phyloP scores from a whole-genome alignment of 2,113 vertebrate species.

The Microcebus ravelobensis region DNA sequence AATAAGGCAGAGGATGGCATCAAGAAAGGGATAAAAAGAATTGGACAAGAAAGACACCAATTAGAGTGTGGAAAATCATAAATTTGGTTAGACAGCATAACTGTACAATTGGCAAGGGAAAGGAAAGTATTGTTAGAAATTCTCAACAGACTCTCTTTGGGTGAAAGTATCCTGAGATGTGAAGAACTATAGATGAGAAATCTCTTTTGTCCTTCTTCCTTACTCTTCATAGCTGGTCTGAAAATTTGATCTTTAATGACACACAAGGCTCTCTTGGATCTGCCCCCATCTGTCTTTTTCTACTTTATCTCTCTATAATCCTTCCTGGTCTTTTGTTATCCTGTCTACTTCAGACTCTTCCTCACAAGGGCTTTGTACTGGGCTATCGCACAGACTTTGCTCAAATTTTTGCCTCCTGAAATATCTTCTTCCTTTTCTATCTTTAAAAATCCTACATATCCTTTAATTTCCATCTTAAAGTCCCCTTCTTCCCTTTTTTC shows the following conservation, averaged over 20 bases:
- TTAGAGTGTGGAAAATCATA: neutral
- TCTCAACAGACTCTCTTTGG: neutral
- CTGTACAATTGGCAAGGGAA: neutral
- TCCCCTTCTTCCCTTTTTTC: neutral
- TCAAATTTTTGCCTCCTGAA: neutral
- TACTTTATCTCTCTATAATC: neutral
- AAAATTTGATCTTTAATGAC: neutral
- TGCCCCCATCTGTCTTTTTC: neutral
- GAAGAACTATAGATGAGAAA: neutral
- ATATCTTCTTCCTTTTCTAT: neutral
- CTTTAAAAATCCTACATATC: neutral
- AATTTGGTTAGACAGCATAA: slow-evolving; percentile 62
- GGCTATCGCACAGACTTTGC: neutral
- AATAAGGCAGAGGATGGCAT: neutral
- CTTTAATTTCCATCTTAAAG: neutral
- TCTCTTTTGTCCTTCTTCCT: neutral
- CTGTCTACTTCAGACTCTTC: neutral
- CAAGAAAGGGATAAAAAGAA: neutral
- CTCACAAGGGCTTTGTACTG: neutral
- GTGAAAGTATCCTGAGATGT: neutral
- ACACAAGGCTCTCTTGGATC: neutral
- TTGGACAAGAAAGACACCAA: neutral
- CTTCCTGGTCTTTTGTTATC: neutral
- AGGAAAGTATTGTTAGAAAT: neutral
- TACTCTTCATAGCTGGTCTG: neutral